Evolutionary conservation across 2,797 vertebrate genomes (phyloP).

Genomic region (Apogon talboti): DNA sequence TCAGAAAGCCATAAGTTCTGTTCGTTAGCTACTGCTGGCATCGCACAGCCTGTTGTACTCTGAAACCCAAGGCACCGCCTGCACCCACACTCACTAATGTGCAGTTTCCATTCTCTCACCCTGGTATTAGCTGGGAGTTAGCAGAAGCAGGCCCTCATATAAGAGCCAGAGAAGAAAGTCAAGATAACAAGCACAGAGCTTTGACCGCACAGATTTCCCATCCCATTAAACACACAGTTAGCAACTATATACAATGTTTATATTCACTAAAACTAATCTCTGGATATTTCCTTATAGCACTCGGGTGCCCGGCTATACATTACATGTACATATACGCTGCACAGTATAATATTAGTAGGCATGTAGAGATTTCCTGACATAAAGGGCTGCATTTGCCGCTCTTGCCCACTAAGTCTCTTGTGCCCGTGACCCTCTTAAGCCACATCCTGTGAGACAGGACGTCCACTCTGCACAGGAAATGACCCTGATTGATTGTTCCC

Average conservation of each 20-base stretch:
- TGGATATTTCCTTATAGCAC: slow-evolving; percentile 42
- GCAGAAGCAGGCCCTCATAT: slow-evolving; percentile 1
- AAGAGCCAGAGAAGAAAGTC: not conserved
- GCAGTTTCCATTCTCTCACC: slow-evolving; percentile 71
- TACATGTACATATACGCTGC: slow-evolving; percentile 18
- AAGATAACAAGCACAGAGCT: slow-evolving; percentile 14
- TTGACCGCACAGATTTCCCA: slow-evolving; percentile 10
- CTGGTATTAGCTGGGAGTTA: slow-evolving; percentile 42
- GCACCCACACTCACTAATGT: slow-evolving; percentile 34
- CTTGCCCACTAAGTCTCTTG: slow-evolving; percentile 36
- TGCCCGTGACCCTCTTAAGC: slow-evolving; percentile 57
- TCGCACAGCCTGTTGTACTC: slow-evolving; percentile 12
- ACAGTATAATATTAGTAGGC: slow-evolving; percentile 17
- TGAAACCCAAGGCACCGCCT: slow-evolving; percentile 4
- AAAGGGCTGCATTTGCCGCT: slow-evolving; percentile 10
- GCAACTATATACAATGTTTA: slow-evolving; percentile 11
- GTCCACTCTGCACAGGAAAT: slow-evolving; percentile 71
- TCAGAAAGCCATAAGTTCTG: slow-evolving; percentile 5
- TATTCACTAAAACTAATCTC: slow-evolving; percentile 4
- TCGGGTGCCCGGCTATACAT: slow-evolving; percentile 21
- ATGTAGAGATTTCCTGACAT: slow-evolving; percentile 54
- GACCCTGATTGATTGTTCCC: slow-evolving; percentile 64
- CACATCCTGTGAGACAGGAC: slow-evolving; percentile 74
- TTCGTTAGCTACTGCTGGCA: slow-evolving; percentile 5
- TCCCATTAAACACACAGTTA: slow-evolving; percentile 35